Conservation (phyloP, 2,113 vertebrate genomes). For the Phylloscopus trochiloides region DNA sequence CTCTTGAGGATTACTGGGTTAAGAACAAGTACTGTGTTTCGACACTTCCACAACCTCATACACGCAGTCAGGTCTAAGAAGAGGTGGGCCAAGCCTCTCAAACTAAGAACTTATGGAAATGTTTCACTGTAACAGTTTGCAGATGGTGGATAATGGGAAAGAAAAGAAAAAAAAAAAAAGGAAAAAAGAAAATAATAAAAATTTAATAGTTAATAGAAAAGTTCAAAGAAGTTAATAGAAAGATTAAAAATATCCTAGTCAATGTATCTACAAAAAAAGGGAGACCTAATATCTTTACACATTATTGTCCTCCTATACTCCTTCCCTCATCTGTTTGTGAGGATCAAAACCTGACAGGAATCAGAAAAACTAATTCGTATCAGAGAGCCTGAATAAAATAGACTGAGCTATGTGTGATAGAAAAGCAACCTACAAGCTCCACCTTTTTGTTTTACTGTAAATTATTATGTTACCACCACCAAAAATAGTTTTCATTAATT, state of each 20-base stretch:
- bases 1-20: not conserved
- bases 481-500: not conserved
- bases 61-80: not conserved
- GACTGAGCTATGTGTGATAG: not conserved
- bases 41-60: not conserved
- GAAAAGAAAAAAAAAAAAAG: too few species aligned
- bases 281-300: not conserved
- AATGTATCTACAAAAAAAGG: accelerated
- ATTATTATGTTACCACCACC: not conserved
- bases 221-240: not conserved
- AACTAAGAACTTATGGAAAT: not conserved
- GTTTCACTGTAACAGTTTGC: not conserved
- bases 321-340: not conserved
- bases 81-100: not conserved
- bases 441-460: not conserved
- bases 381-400: not conserved
- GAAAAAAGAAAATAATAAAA: not conserved
- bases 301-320: not conserved
- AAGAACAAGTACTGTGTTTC: not conserved
- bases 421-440: not conserved
- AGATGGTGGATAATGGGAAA: not conserved
- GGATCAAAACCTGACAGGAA: not conserved
- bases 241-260: not conserved
- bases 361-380: not conserved
- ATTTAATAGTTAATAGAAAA: too few species aligned